Conservation (phyloP, 2,888 invertebrate genomes). For the Mythimna vitellina region DNA sequence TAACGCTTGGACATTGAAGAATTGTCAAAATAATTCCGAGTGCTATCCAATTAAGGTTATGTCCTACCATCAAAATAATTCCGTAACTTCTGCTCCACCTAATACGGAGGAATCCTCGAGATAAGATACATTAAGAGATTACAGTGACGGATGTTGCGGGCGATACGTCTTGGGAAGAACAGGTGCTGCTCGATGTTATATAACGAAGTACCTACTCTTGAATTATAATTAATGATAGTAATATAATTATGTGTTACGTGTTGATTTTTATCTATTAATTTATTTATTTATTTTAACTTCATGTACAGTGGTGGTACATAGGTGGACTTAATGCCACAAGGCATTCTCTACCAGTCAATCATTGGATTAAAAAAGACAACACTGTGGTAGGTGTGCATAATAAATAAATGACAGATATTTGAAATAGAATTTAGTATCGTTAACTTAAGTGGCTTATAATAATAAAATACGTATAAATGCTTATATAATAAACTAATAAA, state of each 20-base stretch:
- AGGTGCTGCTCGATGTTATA: conserved; percentile 33
- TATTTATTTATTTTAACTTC: no score
- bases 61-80: conserved; percentile 5
- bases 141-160: conserved; percentile 53
- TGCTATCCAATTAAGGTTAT: not conserved
- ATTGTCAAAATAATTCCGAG: not conserved
- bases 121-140: conserved; percentile 59
- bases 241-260: not conserved
- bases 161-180: conserved; percentile 44
- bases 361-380: no score
- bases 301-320: no score
- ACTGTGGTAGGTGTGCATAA: no score
- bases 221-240: conserved; percentile 1
- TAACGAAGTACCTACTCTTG: conserved; percentile 1
- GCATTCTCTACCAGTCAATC: no score
- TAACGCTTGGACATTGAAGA: not conserved
- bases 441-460: no score
- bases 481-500: no score
- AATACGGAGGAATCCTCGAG: conserved; percentile 25
- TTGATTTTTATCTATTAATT: no score
- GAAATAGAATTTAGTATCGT: no score
- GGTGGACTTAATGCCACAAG: no score
- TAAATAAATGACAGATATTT: no score
- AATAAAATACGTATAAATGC: no score
- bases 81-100: conserved; percentile 24